Conservation (phyloP, 2,113 vertebrate species). For the Marcusenius ussheri region DNA sequence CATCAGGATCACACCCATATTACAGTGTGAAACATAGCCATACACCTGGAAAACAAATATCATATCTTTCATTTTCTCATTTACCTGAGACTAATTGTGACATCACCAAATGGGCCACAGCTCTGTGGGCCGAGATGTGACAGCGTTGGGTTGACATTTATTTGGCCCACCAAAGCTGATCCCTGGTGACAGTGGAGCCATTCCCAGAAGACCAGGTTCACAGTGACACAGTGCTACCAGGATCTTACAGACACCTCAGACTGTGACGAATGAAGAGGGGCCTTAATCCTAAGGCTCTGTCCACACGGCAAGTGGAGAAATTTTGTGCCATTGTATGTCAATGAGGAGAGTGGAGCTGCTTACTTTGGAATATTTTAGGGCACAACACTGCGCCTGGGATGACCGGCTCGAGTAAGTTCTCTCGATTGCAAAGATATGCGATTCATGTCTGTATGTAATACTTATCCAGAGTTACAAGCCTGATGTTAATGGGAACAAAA, state of each 20-base stretch:
- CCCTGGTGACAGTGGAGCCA: neutral
- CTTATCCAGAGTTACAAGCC: too few relatives aligned
- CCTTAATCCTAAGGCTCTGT: too few relatives aligned
- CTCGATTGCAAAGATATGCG: too few relatives aligned
- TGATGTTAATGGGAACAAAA: too few relatives aligned
- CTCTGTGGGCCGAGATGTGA: neutral
- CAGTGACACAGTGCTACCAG: neutral
- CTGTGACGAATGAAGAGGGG: too few relatives aligned
- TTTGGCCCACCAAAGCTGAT: neutral
- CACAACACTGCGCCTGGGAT: too few relatives aligned
- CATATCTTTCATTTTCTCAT: neutral
- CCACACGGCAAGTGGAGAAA: too few relatives aligned
- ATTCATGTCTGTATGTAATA: too few relatives aligned
- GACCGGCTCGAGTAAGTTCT: too few relatives aligned
- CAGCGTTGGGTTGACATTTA: neutral
- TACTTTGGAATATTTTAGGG: too few relatives aligned
- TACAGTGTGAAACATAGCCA: neutral
- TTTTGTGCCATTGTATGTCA: too few relatives aligned
- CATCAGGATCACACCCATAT: neutral
- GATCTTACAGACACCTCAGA: neutral
- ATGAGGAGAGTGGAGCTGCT: too few relatives aligned
- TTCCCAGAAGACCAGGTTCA: neutral
- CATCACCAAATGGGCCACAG: neutral
- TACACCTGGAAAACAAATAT: neutral
- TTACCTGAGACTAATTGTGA: neutral